Evolutionary conservation across 2,797 vertebrate genomes (phyloP), one percentile per base, ranked within the genome.

Genomic region (Dallia pectoralis): DNA sequence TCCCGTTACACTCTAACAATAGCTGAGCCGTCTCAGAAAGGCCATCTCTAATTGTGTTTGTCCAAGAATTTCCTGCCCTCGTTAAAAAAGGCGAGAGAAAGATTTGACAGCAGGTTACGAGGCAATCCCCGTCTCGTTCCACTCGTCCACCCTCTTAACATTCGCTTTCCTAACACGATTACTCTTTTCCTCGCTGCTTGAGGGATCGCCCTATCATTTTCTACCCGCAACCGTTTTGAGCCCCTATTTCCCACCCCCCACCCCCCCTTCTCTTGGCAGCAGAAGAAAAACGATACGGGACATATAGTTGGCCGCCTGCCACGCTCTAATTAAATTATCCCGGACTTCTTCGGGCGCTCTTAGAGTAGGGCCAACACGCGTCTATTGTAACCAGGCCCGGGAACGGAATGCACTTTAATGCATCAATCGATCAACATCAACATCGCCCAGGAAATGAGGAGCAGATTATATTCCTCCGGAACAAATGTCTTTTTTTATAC

Each of bases 391-490:
- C 48, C 77, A n/a, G 76, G 71, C 53, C 75, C 30, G 63, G 61
- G 69, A 80, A 72, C 85, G 73, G 72, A 80, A 78, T 78, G 79
- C 75, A 84, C 77, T 87, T 74, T 76, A 66, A 87, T 30, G 66
- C 68, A 81, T 12, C 3, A 73, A 85, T 86, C 79, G 25, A 88
- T 90, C 79, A 76, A 73, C 69, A 80, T 80, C 49, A 72, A 73
- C 78, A 75, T 79, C 77, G 72, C 71, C 80, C 82, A 86, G 78
- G 80, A 87, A 90, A 87, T 79, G 72, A 81, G 73, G 18, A 67
- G 70, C 69, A 79, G 72, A 84, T 87, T 77, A 70, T 77, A 75
- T 86, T 84, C 81, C 72, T 75, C 49, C 49, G 27, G 30, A 69
- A 66, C 53, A 36, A 65, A 66, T 33, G 44, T 81, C 53, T 69